Evolutionary conservation across 2,888 invertebrate species (phyloP).

Genomic region (Nomada hirtipes): DNA sequence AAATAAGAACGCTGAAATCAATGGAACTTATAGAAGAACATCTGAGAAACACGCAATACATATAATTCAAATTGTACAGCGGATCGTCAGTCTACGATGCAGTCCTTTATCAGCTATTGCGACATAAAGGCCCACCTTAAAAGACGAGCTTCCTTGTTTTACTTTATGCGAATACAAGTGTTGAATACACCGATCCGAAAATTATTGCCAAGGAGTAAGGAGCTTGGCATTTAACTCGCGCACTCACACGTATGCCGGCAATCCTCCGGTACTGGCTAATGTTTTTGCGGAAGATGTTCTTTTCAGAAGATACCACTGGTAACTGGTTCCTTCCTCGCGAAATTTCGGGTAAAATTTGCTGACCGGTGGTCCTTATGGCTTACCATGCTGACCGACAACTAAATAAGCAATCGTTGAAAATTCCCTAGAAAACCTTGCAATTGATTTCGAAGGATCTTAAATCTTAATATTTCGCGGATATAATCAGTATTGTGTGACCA

Average conservation of each 20-base stretch:
- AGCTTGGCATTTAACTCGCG: constrained; percentile 21
- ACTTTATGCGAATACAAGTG: constrained; percentile 7
- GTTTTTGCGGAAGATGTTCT: constrained; percentile 62
- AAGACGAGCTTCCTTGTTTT: constrained; percentile 19
- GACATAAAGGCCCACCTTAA: constrained; percentile 50
- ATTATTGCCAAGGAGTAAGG: constrained; percentile 8
- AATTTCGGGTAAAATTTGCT: constrained; percentile 53
- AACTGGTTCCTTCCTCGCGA: constrained; percentile 65
- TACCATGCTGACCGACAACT: constrained; percentile 33
- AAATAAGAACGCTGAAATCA: neutral
- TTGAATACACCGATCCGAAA: constrained; percentile 15
- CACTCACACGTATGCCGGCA: constrained; percentile 57
- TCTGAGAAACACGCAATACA: neutral
- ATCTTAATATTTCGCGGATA: neutral
- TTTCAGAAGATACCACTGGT: constrained; percentile 69
- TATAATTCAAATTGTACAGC: constrained; percentile 11
- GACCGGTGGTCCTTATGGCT: constrained; percentile 33
- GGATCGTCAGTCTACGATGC: neutral
- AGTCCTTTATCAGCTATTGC: neutral
- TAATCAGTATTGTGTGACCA: neutral
- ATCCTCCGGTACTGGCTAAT: constrained; percentile 58
- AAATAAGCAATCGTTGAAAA: constrained; percentile 36
- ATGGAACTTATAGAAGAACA: neutral
- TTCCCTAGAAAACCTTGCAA: constrained; percentile 46
- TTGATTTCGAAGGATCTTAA: neutral